phyloP scores from a whole-genome alignment of 2,888 invertebrate genomes.

The Gymnocheta viridis region DNA sequence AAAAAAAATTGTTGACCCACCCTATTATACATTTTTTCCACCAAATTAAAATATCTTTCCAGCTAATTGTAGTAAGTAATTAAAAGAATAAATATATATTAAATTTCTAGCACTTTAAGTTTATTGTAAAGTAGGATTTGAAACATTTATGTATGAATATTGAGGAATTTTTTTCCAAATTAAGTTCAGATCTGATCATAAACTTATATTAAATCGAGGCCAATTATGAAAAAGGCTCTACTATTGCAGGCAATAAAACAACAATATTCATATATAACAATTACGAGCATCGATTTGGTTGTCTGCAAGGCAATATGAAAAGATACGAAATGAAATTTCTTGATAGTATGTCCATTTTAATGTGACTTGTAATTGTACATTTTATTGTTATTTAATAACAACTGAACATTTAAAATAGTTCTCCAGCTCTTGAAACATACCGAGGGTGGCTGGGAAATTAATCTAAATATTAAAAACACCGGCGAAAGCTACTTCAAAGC shows the following conservation, averaged over 20 bases:
- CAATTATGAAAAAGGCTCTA: constrained; percentile 47
- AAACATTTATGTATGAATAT: neutral
- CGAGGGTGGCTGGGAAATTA: too few species aligned
- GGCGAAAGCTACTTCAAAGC: too few species aligned
- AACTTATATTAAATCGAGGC: constrained; percentile 38
- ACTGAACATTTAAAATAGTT: constrained; percentile 55
- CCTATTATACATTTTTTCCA: neutral
- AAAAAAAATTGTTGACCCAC: too few species aligned
- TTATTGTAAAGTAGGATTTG: constrained; percentile 44
- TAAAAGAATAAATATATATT: constrained; percentile 15
- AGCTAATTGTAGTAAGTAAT: neutral
- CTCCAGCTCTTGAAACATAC: neutral
- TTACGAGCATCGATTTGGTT: constrained; percentile 38
- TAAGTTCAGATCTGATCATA: constrained; percentile 47
- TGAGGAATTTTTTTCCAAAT: neutral
- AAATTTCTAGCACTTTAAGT: constrained; percentile 48
- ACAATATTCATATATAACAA: constrained; percentile 56
- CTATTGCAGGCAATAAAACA: constrained; percentile 51
- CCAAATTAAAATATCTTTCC: neutral
- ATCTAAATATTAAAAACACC: neutral
- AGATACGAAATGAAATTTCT: constrained; percentile 61
- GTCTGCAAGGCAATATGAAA: constrained; percentile 41
- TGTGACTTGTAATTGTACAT: constrained; percentile 63
- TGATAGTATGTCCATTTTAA: constrained; percentile 61
- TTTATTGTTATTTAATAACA: constrained; percentile 69